Evolutionary conservation across 2,113 vertebrate species (phyloP).

Genomic region (Protobothrops mucrosquamatus): DNA sequence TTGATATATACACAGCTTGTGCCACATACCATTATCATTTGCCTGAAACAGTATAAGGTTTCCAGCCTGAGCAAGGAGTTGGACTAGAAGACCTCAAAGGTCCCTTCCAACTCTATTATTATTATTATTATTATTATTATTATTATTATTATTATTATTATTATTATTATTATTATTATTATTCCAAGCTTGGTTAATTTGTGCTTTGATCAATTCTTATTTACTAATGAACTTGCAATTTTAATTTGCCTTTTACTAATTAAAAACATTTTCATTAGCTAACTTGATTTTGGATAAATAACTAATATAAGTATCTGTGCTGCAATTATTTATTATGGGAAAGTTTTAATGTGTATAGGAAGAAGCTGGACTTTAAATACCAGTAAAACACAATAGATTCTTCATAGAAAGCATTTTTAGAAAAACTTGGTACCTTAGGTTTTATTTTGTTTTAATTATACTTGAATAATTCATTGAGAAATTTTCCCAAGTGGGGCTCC

Average conservation of each 20-base stretch:
- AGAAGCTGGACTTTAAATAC: conserved; percentile 59
- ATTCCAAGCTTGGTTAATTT: conserved; percentile 62
- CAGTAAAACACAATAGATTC: conserved; percentile 34
- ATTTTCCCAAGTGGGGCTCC: background rate
- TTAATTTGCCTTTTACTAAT: conserved; percentile 75
- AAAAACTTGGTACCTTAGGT: background rate
- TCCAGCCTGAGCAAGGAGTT: too few relatives aligned
- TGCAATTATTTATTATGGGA: conserved; percentile 61
- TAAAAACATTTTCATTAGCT: conserved; percentile 74
- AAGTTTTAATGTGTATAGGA: conserved; percentile 47
- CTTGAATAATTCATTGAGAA: background rate
- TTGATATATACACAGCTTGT: conserved; percentile 28
- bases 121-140: too few relatives aligned
- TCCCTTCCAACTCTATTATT: too few relatives aligned
- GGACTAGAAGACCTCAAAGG: too few relatives aligned
- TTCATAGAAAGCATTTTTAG: conserved; percentile 25
- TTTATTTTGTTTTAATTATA: background rate
- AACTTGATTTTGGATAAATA: conserved; percentile 67
- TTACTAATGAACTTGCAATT: conserved; percentile 73
- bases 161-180: background rate
- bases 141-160: too few relatives aligned
- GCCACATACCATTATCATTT: conserved; percentile 47
- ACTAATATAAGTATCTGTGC: conserved; percentile 68
- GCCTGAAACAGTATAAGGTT: too few relatives aligned
- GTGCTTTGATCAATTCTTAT: conserved; percentile 73